Conservation (phyloP, 2,888 invertebrate genomes). For the Gymnocheta viridis region DNA sequence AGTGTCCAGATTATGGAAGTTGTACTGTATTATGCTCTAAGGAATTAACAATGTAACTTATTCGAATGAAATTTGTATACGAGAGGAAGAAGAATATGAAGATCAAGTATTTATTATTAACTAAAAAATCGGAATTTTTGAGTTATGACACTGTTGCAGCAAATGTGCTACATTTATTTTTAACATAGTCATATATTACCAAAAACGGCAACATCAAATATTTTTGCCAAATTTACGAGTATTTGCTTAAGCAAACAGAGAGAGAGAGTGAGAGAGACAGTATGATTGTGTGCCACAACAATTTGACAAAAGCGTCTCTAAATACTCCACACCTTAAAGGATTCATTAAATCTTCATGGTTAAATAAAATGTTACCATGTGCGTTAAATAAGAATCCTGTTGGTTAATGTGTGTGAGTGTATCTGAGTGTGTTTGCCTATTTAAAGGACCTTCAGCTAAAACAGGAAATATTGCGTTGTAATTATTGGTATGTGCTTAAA, state of each 20-base stretch:
- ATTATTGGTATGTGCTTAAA: constrained; percentile 34
- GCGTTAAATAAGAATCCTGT: neutral
- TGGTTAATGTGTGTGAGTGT: neutral
- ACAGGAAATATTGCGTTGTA: constrained; percentile 61
- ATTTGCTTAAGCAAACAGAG: neutral
- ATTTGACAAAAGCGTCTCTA: neutral
- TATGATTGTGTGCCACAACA: neutral
- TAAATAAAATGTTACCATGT: neutral
- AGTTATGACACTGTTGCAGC: too few relatives aligned
- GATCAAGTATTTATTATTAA: too few relatives aligned
- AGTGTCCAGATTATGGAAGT: too few relatives aligned
- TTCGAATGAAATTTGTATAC: too few relatives aligned
- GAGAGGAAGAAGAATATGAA: too few relatives aligned
- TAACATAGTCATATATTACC: too few relatives aligned
- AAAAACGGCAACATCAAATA: neutral
- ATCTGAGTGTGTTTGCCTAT: neutral
- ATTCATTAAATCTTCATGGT: neutral
- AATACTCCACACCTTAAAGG: neutral
- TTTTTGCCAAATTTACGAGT: neutral
- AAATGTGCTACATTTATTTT: too few relatives aligned
- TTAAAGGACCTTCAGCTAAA: constrained; percentile 31
- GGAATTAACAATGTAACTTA: too few relatives aligned
- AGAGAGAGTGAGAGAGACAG: neutral
- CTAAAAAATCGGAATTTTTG: too few relatives aligned
- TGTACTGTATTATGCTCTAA: too few relatives aligned